phyloP scores from a whole-genome alignment of 1,140 invertebrate species.

The Liolophura sinensis region DNA sequence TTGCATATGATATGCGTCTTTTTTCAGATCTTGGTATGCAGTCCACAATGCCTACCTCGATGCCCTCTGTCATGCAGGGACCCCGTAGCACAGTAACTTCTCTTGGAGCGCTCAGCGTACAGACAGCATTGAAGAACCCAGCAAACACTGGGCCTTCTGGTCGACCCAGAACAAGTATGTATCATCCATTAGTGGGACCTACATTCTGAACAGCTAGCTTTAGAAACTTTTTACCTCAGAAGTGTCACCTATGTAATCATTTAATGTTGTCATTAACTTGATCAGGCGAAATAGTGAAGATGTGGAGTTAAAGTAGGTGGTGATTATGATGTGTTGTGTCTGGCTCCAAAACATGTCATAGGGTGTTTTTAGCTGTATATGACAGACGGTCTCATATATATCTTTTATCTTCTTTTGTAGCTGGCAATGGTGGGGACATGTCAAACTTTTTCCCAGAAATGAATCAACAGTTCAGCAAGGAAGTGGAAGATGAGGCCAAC shows the following conservation, averaged over 20 bases:
- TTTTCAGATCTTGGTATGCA: slow-evolving; percentile 29
- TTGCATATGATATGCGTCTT: neutral
- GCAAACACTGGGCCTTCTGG: neutral
- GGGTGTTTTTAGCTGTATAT: slow-evolving; percentile 3
- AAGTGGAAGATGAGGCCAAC: slow-evolving; percentile 98
- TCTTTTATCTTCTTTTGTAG: slow-evolving; percentile 16
- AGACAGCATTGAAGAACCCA: slow-evolving; percentile 28
- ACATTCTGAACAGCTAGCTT: no score
- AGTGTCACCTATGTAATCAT: no score
- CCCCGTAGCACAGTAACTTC: slow-evolving; percentile 22
- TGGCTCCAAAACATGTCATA: neutral
- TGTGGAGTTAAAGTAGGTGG: no score
- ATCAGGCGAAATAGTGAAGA: no score
- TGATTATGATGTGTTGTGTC: neutral
- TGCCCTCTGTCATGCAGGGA: slow-evolving; percentile 9
- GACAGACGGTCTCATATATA: slow-evolving; percentile 4
- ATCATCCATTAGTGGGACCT: no score
- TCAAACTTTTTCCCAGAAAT: slow-evolving; percentile 50
- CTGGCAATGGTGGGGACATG: slow-evolving; percentile 38
- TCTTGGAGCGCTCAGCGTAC: slow-evolving; percentile 32
- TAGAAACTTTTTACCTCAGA: no score
- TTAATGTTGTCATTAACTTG: no score
- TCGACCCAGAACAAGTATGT: slow-evolving; percentile 3
- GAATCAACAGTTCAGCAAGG: slow-evolving; percentile 74
- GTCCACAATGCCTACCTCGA: slow-evolving; percentile 16